Evolutionary conservation across 1,140 invertebrate species (phyloP), one percentile per base, ranked within the genome.

Genomic region (Cyclargus thomasi): DNA sequence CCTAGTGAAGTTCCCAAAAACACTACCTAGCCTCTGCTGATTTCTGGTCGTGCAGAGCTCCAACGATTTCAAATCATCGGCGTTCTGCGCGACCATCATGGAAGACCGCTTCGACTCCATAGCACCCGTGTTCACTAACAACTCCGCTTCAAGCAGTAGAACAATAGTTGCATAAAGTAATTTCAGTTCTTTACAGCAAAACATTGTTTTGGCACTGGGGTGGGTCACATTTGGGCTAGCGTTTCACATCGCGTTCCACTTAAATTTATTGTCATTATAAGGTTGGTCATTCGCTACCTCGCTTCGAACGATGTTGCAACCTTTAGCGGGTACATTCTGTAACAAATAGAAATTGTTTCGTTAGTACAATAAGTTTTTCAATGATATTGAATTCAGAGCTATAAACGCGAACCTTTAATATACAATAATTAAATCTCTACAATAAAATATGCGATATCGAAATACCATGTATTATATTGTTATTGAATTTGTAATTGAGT

Each of bases 171-270:
- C 85, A 70, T 88, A 90, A 73, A 90, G 74, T 86, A 88, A 74
- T 79, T 90, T 88, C 21, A 88, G 86, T 90, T 88, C 85, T 86
- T 86, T 87, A 82, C 83, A 82, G 83, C 79, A 86, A 86, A 81
- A 85, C 87, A 90, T 90, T 86, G 86, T 88, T 85, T 90, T 87
- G 87, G 82, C 83, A 88, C 85, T 83, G 67, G 67, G 68, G 65
- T 68, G 74, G 67, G 78, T 86, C 83, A 87, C 84, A 85, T 84
- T 82, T 75, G 82, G 69, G 69, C 65, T 78, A 71, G 65, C 67
- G 70, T 59, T 69, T 83, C 72, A 85, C 80, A 74, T 77, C 65
- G 67, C 70, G 70, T 72, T 55, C 70, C 77, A 84, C 85, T 87
- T 76, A 90, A 80, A 76, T 90, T 88, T 75, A 88, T 90, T 81